Conservation (phyloP, 1,140 invertebrate genomes). For the Lutraria rhynchaena region DNA sequence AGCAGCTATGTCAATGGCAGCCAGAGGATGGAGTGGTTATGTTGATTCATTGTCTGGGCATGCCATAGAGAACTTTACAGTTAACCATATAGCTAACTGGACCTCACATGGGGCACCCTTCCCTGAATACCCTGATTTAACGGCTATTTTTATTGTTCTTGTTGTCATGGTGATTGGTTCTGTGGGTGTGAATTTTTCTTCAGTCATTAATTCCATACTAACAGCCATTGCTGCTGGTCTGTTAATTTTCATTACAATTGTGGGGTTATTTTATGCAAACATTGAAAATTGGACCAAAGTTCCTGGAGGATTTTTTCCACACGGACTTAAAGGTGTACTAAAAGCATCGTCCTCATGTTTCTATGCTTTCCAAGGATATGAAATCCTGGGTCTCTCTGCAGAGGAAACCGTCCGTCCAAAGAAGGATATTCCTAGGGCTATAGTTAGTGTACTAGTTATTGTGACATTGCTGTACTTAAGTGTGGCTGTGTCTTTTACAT, state of each 20-base stretch:
- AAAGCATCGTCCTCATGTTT: slow-evolving; percentile 72
- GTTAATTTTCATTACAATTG: slow-evolving; percentile 80
- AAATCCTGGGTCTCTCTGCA: slow-evolving; percentile 92
- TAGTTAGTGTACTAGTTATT: slow-evolving; percentile 69
- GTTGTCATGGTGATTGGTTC: slow-evolving; percentile 69
- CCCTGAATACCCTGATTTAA: slow-evolving; percentile 60
- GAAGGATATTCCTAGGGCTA: slow-evolving; percentile 74
- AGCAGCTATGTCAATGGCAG: slow-evolving; percentile 82
- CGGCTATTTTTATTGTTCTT: slow-evolving; percentile 63
- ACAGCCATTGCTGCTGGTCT: slow-evolving; percentile 61
- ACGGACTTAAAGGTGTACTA: slow-evolving; percentile 71
- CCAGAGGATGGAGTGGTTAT: slow-evolving; percentile 77
- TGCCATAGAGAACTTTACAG: slow-evolving; percentile 66
- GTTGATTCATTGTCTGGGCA: slow-evolving; percentile 75
- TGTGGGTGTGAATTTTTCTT: slow-evolving; percentile 66
- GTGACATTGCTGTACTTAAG: slow-evolving; percentile 74
- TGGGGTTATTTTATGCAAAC: slow-evolving; percentile 85
- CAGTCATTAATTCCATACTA: slow-evolving; percentile 67
- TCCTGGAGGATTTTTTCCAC: slow-evolving; percentile 74
- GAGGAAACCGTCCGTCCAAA: slow-evolving; percentile 88
- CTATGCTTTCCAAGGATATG: slow-evolving; percentile 79
- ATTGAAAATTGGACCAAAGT: slow-evolving; percentile 64
- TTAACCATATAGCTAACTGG: slow-evolving; percentile 75
- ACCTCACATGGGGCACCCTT: slow-evolving; percentile 56
- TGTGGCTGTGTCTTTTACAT: slow-evolving; percentile 68